Evolutionary conservation across 2,888 invertebrate species (phyloP), one percentile per base, ranked within the genome.

Genomic region (Heliconius erato): DNA sequence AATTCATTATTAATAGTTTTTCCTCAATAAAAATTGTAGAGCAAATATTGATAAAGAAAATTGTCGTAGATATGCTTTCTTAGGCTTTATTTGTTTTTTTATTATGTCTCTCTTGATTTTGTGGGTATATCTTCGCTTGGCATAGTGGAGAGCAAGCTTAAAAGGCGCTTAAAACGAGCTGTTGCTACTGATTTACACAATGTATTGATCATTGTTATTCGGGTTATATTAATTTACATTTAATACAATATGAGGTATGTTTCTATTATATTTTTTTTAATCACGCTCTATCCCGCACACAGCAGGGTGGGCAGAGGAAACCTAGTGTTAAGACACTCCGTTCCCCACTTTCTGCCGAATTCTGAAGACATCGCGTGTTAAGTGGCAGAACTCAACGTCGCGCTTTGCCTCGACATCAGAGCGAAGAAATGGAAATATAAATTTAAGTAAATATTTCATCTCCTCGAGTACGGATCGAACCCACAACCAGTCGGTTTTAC

Each of bases 141-240:
- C 23, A 23, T 19, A 16, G n/a, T 79, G 84, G 76, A 71, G 28
- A 44, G 74, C 23, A 54, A 74, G 77, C 67, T 82, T 81, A 77
- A 84, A 26, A 76, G 82, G 84, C 79, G 82, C 84, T 80, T 79
- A 74, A 63, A 82, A 79, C 74, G 69, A 79, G 74, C 59, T 79
- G 16, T 23, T n/a, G 84, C 84, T 83, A 84, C 84, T 72, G 83
- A 83, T 84, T 77, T 84, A 84, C 84, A 80, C 84, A 83, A 79
- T 82, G 77, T 77, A 72, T 69, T 63, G 79, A 82, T 59, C 76
- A 40, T 71, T 79, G 69, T 49, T 69, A 28, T 82, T 76, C n/a
- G 79, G 44, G 44, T 26, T 79, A 72, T 19, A 72, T 68, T 28
- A 59, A 82, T 74, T 79, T 78, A 79, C 67, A 72, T 72, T 44